phyloP scores from a whole-genome alignment of 2,888 invertebrate species.

The Mythimna pallens region DNA sequence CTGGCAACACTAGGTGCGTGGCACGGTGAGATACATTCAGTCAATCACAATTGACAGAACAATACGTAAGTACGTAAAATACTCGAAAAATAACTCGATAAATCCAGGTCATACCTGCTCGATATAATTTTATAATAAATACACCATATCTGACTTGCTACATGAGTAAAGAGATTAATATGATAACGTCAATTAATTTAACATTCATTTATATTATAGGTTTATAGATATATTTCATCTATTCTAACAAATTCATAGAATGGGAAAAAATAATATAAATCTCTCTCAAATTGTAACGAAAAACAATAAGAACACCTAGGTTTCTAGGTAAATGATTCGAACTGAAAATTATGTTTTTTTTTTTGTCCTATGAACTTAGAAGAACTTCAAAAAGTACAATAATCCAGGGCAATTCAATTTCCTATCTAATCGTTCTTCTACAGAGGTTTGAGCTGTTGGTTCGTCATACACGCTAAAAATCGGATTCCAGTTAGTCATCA shows the following conservation, averaged over 20 bases:
- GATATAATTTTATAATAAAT: slow-evolving; percentile 56
- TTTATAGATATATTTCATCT: slow-evolving; percentile 29
- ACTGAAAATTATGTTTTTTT: background rate
- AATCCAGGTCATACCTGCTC: slow-evolving; percentile 63
- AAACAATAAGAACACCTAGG: slow-evolving; percentile 5
- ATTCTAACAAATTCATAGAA: slow-evolving; percentile 37
- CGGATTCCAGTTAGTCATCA: background rate
- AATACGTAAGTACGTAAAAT: slow-evolving; percentile 66
- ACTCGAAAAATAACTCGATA: slow-evolving; percentile 74
- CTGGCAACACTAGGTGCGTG: slow-evolving; percentile 57
- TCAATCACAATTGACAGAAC: slow-evolving; percentile 71
- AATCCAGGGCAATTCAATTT: slow-evolving; percentile 50
- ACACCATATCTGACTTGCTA: slow-evolving; percentile 44
- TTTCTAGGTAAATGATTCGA: slow-evolving; percentile 2
- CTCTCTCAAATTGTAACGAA: slow-evolving; percentile 23
- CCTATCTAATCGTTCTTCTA: slow-evolving; percentile 55
- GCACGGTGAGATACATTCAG: slow-evolving; percentile 70
- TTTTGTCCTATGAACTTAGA: background rate
- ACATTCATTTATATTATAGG: slow-evolving; percentile 44
- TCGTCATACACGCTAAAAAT: slow-evolving; percentile 1
- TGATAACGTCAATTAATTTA: slow-evolving; percentile 41
- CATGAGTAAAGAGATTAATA: slow-evolving; percentile 41
- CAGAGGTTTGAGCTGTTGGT: slow-evolving; percentile 12
- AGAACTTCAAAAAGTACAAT: slow-evolving; percentile 16
- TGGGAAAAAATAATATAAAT: slow-evolving; percentile 17